phyloP scores from a whole-genome alignment of 2,113 vertebrate species.

The Prinia subflava region DNA sequence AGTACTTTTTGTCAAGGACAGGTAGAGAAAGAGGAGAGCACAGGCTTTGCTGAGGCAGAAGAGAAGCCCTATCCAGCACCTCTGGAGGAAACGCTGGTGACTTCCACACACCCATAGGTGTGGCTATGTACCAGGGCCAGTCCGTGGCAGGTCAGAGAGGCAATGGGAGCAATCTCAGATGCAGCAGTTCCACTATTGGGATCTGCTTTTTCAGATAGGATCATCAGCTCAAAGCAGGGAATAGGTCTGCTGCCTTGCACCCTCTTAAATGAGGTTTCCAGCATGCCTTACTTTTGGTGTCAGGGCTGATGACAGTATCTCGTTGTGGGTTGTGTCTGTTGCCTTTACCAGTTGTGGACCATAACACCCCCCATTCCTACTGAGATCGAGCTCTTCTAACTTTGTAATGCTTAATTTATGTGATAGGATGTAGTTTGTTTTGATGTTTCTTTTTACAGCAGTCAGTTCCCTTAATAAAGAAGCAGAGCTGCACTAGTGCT shows the following conservation, averaged over 20 bases:
- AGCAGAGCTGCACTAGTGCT: background rate
- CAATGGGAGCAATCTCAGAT: background rate
- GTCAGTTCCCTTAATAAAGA: background rate
- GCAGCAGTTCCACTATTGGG: background rate
- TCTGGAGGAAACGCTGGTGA: rapidly evolving
- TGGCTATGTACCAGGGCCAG: rapidly evolving
- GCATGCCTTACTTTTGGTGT: background rate
- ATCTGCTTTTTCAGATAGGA: background rate
- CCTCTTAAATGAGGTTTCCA: background rate
- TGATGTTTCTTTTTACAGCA: background rate
- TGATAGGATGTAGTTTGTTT: background rate
- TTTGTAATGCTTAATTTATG: background rate
- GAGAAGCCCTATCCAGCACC: background rate
- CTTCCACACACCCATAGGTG: background rate
- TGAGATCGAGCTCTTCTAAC: background rate
- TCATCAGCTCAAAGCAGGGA: background rate
- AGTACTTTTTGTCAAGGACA: background rate
- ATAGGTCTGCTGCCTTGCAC: background rate
- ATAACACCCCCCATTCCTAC: background rate
- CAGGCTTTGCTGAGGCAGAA: background rate
- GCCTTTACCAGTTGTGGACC: background rate
- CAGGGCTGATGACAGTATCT: background rate
- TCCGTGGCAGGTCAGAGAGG: background rate
- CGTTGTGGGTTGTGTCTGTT: background rate
- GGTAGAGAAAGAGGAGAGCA: background rate